A percentile compares a stretch with the other conserved stretches of the same genome.
These are phyloP conservation scores for Plagodis dolabraria DNA, from an alignment of 2,888 invertebrate genomes.

Conservation along the genomic window DNA sequence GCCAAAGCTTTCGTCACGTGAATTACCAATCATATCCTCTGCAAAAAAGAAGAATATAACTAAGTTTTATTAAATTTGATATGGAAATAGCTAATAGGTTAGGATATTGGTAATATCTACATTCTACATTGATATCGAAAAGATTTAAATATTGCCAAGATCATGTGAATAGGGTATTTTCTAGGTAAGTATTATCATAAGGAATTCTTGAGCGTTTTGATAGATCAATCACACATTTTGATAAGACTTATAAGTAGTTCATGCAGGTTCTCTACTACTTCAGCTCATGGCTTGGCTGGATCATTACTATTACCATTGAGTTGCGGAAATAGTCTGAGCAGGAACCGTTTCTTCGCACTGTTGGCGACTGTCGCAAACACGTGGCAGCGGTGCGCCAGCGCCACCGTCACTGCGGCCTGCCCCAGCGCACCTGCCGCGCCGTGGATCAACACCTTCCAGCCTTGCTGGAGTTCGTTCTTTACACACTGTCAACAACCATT, in stretches of 20 bases:
- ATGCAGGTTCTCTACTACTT: no score
- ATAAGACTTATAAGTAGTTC: no score
- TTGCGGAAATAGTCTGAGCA: conserved; percentile 53
- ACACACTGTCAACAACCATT: conserved; percentile 37
- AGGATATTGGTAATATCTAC: no score
- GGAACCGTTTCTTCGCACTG: conserved; percentile 58
- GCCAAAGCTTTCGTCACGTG: conserved; percentile 55
- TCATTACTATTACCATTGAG: conserved; percentile 12
- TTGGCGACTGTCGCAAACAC: conserved; percentile 69
- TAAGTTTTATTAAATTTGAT: no score
- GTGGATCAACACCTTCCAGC: conserved; percentile 42
- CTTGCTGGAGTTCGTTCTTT: conserved; percentile 33
- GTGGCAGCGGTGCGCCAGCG: conserved; percentile 53
- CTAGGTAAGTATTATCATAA: no score
- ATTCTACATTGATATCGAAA: background rate
- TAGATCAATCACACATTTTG: no score
- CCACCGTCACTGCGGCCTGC: conserved; percentile 63
- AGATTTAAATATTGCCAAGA: no score
- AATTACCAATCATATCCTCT: conserved; percentile 63
- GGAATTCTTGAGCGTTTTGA: no score
- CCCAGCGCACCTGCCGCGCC: conserved; percentile 63
- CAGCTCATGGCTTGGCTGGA: no score
- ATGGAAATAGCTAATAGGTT: no score
- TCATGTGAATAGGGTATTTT: no score
- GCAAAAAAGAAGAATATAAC: conserved; percentile 29